phyloP scores from a whole-genome alignment of 2,113 vertebrate genomes.

The Rafetus swinhoei region DNA sequence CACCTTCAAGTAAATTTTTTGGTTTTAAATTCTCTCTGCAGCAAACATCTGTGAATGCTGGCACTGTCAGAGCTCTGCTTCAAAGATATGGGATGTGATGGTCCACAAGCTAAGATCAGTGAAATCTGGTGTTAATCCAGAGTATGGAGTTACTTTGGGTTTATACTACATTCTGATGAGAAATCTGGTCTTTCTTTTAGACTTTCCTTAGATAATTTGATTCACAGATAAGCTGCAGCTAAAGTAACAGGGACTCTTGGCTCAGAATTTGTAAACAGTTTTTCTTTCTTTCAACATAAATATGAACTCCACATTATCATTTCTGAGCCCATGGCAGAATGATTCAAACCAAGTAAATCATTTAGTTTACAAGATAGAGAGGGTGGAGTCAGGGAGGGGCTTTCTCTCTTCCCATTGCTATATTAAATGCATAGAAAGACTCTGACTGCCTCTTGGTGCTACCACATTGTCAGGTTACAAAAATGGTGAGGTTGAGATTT shows the following conservation, averaged over 20 bases:
- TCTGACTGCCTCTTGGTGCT: accelerated
- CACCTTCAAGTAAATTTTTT: neutral
- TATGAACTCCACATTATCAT: neutral
- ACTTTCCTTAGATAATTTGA: neutral
- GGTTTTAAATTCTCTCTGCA: neutral
- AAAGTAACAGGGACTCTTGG: neutral
- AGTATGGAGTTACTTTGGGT: neutral
- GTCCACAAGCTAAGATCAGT: neutral
- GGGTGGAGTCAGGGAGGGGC: conserved; percentile 45
- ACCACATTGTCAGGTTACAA: neutral
- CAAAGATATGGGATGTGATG: neutral
- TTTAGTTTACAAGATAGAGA: neutral
- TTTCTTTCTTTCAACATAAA: accelerated
- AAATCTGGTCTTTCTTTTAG: neutral
- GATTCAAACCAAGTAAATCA: neutral
- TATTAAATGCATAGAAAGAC: neutral
- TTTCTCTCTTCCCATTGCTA: accelerated
- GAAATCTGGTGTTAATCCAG: neutral
- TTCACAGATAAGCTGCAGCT: neutral
- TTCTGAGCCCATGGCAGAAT: neutral
- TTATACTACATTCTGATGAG: neutral
- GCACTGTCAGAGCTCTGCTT: neutral
- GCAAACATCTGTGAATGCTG: neutral
- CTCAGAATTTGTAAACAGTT: neutral
- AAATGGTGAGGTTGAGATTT: conserved; percentile 58